Conservation (phyloP, 2,113 vertebrate species). For the Nipponia nippon region DNA sequence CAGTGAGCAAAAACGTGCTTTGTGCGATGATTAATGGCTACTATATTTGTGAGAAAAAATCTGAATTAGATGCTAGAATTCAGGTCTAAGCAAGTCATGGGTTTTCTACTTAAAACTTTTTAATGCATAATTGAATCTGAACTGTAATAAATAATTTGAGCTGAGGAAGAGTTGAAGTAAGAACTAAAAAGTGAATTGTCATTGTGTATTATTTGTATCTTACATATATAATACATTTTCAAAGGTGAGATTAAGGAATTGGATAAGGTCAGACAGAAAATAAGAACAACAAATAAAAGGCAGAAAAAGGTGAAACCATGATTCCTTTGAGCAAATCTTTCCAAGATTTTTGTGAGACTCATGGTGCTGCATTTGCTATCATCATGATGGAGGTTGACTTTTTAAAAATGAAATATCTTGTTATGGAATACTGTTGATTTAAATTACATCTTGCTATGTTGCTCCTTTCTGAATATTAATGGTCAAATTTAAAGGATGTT, state of each 20-base stretch:
- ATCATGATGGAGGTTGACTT: neutral
- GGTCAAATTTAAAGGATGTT: neutral
- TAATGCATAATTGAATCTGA: neutral
- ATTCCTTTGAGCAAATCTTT: neutral
- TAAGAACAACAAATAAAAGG: neutral
- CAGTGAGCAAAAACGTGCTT: neutral
- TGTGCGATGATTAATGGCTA: constrained; percentile 29
- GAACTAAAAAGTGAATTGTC: neutral
- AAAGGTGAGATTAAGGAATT: neutral
- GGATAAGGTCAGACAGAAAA: neutral
- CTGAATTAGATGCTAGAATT: neutral
- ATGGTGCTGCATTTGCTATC: neutral
- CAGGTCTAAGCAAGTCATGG: neutral
- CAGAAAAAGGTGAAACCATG: neutral
- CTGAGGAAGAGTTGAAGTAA: neutral
- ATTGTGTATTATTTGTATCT: neutral
- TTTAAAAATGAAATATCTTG: neutral
- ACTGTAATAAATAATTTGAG: neutral
- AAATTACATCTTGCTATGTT: neutral
- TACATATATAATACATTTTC: neutral
- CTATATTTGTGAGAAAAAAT: neutral
- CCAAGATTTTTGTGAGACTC: neutral
- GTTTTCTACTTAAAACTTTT: neutral
- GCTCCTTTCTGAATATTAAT: neutral
- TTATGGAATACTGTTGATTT: neutral